Percentiles rank a stretch among this genome's conserved stretches.
Conservation (phyloP, 2,888 invertebrate species). For the Dione juno region DNA sequence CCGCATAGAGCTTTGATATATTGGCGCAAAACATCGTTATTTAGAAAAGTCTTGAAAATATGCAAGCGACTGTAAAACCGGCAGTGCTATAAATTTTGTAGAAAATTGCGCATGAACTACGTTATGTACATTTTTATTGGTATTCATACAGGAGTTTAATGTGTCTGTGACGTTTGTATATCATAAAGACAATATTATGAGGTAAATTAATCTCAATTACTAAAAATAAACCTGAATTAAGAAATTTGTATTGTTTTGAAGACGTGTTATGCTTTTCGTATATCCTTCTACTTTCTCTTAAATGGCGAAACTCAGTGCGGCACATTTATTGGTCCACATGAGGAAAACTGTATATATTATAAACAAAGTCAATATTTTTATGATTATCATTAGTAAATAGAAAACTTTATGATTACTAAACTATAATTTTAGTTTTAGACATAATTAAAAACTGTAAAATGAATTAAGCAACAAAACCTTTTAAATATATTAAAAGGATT, state of each 20-base stretch:
- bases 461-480: no score
- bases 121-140: conserved; percentile 36
- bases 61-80: conserved; percentile 46
- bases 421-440: background rate
- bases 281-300: background rate
- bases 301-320: background rate
- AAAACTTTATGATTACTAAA: background rate
- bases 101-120: conserved; percentile 38
- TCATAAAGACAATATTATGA: conserved; percentile 4
- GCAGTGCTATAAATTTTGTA: conserved; percentile 36
- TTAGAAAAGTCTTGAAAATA: conserved; percentile 48
- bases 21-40: conserved; percentile 47
- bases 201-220: background rate
- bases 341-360: background rate
- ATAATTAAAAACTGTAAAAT: no score
- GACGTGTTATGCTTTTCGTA: background rate
- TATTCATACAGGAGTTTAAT: conserved; percentile 23
- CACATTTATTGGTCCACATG: background rate
- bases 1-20: conserved; percentile 50
- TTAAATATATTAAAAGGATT: no score
- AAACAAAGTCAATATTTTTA: background rate
- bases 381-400: background rate
- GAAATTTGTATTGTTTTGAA: background rate
- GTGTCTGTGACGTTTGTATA: conserved; percentile 15
- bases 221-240: background rate